Evolutionary conservation across 2,113 vertebrate species (phyloP).

Genomic region (Todiramphus saurophagus): DNA sequence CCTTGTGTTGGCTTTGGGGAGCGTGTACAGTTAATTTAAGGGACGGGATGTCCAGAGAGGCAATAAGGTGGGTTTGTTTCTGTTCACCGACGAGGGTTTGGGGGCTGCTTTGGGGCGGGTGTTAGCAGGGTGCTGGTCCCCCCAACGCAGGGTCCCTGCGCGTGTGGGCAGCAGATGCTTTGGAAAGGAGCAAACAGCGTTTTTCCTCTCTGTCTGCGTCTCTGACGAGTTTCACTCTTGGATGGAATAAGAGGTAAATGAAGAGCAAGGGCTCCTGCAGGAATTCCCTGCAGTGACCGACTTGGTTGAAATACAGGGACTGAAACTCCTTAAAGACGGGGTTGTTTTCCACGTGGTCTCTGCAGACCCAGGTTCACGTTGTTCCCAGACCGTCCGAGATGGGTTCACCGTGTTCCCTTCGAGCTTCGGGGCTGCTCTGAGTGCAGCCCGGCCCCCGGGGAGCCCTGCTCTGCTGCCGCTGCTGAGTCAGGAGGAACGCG

Average conservation of each 20-base stretch:
- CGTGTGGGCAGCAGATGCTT: neutral
- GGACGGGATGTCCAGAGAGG: neutral
- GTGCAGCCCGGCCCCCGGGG: neutral
- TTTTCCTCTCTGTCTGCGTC: neutral
- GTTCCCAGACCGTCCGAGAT: fast-evolving
- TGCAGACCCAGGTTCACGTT: neutral
- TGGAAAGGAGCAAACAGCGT: neutral
- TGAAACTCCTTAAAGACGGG: fast-evolving
- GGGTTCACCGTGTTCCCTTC: neutral
- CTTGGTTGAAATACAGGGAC: neutral
- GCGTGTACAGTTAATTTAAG: neutral
- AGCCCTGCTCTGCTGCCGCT: neutral
- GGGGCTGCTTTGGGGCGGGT: neutral
- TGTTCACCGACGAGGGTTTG: neutral
- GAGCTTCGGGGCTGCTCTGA: neutral
- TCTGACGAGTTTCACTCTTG: neutral
- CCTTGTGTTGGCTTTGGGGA: neutral
- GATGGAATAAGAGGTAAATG: neutral
- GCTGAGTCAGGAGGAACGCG: neutral
- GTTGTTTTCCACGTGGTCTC: neutral
- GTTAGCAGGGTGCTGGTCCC: neutral
- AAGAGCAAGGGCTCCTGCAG: neutral
- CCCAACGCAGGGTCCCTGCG: neutral
- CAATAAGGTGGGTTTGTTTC: neutral
- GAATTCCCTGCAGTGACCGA: neutral